A percentile compares a stretch with the other conserved stretches of the same genome.
Evolutionary conservation across 1,140 invertebrate species (phyloP).

Genomic region (Babylonia areolata): DNA sequence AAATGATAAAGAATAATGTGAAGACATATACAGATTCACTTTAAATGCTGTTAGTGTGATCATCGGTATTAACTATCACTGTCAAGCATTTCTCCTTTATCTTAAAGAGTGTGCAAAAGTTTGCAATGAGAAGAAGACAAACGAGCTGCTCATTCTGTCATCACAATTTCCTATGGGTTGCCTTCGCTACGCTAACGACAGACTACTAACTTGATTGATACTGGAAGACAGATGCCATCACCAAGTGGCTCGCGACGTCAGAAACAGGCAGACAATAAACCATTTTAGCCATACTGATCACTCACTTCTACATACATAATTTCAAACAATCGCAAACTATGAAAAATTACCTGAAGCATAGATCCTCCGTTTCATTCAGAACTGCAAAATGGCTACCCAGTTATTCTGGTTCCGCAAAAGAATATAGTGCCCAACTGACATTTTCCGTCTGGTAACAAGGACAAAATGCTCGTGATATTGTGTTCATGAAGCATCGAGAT

Average conservation of each 20-base stretch:
- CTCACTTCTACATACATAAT: not conserved
- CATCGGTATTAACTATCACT: not conserved
- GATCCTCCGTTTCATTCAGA: not conserved
- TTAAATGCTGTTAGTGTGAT: not conserved
- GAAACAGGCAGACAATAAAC: not conserved
- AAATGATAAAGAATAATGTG: not conserved
- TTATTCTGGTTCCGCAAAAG: not conserved
- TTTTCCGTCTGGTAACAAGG: not conserved
- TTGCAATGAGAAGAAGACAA: not conserved
- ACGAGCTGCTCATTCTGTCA: not conserved
- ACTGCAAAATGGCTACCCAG: not conserved
- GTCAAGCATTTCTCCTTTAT: not conserved
- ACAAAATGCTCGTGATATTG: not conserved
- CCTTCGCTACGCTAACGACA: not conserved
- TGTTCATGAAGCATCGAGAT: not conserved
- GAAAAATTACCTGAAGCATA: conserved; percentile 5
- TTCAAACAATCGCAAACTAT: not conserved
- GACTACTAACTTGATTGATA: not conserved
- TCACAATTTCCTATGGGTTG: not conserved
- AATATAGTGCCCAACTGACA: not conserved
- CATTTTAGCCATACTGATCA: not conserved
- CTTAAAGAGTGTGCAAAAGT: not conserved
- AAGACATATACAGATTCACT: not conserved
- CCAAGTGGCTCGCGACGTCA: not conserved
- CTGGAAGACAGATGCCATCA: not conserved